Conservation (phyloP, 2,113 vertebrate genomes). For the Nematolebias whitei region DNA sequence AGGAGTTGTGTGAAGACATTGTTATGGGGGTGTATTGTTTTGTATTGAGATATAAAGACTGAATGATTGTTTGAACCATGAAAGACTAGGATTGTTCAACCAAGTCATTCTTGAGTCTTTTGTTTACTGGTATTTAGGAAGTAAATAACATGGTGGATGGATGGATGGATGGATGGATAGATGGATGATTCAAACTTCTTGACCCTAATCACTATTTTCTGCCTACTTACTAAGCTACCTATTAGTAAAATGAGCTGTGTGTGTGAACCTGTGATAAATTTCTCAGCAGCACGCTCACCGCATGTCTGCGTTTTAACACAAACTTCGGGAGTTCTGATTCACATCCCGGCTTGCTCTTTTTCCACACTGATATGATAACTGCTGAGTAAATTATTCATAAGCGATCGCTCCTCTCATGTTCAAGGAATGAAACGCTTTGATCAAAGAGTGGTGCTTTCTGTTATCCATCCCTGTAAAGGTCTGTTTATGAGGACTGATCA, state of each 20-base stretch:
- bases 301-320: slow-evolving; percentile 28
- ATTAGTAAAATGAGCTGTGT: slow-evolving; percentile 40
- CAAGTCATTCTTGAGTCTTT: too few species aligned
- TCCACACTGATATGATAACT: slow-evolving; percentile 60
- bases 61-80: too few species aligned
- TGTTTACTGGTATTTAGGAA: too few species aligned
- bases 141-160: too few species aligned
- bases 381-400: slow-evolving; percentile 68
- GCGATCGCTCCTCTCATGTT: slow-evolving; percentile 40
- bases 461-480: slow-evolving; percentile 29
- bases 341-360: slow-evolving; percentile 46
- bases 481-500: slow-evolving; percentile 33
- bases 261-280: slow-evolving; percentile 7
- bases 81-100: too few species aligned
- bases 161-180: too few species aligned
- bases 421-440: slow-evolving; percentile 50
- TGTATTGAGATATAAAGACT: too few species aligned
- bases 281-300: slow-evolving; percentile 18
- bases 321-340: slow-evolving; percentile 27
- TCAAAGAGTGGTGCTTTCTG: slow-evolving; percentile 40
- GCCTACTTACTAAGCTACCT: slow-evolving; percentile 29
- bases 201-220: slow-evolving; percentile 18
- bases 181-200: too few species aligned
- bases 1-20: too few species aligned
- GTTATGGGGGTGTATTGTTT: too few species aligned